Evolutionary conservation across 2,113 vertebrate genomes (phyloP), one percentile per base, ranked within the genome.

Genomic region (Oxygymnocypris stewartii): DNA sequence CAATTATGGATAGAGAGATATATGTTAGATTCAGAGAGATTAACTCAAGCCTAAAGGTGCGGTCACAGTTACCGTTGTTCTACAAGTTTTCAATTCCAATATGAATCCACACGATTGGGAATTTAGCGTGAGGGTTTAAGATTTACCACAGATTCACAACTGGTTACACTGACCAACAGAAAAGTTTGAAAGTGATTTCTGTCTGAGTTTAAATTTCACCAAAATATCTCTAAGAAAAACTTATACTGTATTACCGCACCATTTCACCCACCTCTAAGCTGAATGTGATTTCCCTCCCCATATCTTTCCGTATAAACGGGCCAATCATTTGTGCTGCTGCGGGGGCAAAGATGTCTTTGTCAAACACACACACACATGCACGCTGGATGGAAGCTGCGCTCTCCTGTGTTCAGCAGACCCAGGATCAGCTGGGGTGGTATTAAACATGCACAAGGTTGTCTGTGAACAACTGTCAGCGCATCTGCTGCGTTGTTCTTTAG

Each of bases 1-100:
- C 79, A 90, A 87, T 90, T 87, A 91, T 84, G 75, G 83, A 89
- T 88, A 74, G 73, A 78, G n/a, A 78, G 61, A 79, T 73, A 83
- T 85, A 84, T 20, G 40, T 40, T 59, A 31, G n/a, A 71, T 85
- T 31, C 59, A 51, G 78, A 84, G 35, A 86, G 14, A 14, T 42
- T n/a, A 74, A 73, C 57, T 73, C 16, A 61, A 47, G 73, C 23
- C 63, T 6, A 42, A 54, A 61, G 35, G 13, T 47, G 67, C 25
- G 9, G n/a, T 44, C 71, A n/a, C 71, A 74, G 44, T 12, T 42
- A 74, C 71, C 6, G 40, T 74, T 73, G 69, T 40, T 73, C 35
- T 40, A 4, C 35, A 73, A 73, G 10, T 40, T 5, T 42, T 42
- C 16, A 18, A 18, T 54, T 75, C 47, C 23, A 25, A 47, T 44